Evolutionary conservation across 2,113 vertebrate genomes (phyloP).

Genomic region (Eurypyga helias): DNA sequence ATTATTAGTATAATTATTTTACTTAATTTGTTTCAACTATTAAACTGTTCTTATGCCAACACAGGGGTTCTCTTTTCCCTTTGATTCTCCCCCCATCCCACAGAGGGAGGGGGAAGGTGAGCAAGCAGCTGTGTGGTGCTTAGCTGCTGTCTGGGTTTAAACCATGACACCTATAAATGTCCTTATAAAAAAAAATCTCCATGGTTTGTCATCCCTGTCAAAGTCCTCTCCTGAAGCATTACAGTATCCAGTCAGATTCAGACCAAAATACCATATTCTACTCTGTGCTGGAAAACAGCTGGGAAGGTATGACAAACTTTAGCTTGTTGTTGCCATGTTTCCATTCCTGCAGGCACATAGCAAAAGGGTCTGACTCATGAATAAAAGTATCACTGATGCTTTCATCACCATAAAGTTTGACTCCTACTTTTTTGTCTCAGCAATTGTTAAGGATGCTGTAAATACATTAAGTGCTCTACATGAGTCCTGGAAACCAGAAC

Average conservation of each 20-base stretch:
- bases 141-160: no score
- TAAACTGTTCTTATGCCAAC: no score
- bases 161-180: no score
- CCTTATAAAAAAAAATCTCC: neutral
- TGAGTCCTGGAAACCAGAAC: neutral
- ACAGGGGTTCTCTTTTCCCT: no score
- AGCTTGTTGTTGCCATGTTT: fast-evolving
- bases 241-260: neutral
- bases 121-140: no score
- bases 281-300: neutral
- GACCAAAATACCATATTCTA: neutral
- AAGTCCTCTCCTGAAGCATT: neutral
- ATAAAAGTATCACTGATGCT: neutral
- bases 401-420: neutral
- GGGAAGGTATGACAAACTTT: neutral
- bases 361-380: neutral
- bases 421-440: neutral
- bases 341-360: neutral
- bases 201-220: neutral
- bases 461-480: neutral
- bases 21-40: no score
- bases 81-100: no score
- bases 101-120: no score
- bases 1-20: no score
- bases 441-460: neutral